Conservation (phyloP, 2,888 invertebrate species). For the Agrotis segetum region DNA sequence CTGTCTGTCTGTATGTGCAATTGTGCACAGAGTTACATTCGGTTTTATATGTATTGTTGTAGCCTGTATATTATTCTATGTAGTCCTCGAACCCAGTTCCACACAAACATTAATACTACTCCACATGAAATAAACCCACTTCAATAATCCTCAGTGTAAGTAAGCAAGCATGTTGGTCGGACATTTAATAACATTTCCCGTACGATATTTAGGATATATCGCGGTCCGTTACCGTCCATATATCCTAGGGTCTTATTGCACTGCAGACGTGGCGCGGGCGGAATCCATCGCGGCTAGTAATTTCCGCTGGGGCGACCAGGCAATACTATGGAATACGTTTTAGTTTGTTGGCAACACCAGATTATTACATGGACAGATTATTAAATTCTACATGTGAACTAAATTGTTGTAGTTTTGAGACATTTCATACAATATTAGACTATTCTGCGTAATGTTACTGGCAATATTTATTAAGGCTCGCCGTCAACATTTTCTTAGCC, state of each 20-base stretch:
- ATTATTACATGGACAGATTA: conserved; percentile 31
- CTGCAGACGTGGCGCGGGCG: conserved; percentile 61
- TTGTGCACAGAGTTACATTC: no score
- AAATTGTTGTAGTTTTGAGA: no score
- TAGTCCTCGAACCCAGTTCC: not conserved
- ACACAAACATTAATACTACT: not conserved
- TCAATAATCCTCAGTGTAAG: conserved; percentile 14
- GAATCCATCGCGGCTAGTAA: conserved; percentile 73
- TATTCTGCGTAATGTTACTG: not conserved
- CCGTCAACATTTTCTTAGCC: no score
- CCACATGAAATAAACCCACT: not conserved
- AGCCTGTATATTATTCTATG: no score
- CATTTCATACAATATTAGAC: not conserved
- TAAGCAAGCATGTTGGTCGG: conserved; percentile 34
- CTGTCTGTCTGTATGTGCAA: no score
- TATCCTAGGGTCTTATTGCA: conserved; percentile 64
- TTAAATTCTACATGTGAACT: conserved; percentile 2
- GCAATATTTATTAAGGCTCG: not conserved
- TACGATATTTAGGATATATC: conserved; percentile 57
- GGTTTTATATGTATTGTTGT: no score
- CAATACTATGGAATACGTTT: conserved; percentile 44
- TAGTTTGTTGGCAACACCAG: conserved; percentile 31
- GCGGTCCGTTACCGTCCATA: conserved; percentile 52
- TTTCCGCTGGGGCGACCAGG: conserved; percentile 71
- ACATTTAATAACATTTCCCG: conserved; percentile 61